Percentiles rank a stretch among this genome's conserved stretches.
phyloP scores from a whole-genome alignment of 1,140 invertebrate species.

The Aphaenogaster ashmeadi region DNA sequence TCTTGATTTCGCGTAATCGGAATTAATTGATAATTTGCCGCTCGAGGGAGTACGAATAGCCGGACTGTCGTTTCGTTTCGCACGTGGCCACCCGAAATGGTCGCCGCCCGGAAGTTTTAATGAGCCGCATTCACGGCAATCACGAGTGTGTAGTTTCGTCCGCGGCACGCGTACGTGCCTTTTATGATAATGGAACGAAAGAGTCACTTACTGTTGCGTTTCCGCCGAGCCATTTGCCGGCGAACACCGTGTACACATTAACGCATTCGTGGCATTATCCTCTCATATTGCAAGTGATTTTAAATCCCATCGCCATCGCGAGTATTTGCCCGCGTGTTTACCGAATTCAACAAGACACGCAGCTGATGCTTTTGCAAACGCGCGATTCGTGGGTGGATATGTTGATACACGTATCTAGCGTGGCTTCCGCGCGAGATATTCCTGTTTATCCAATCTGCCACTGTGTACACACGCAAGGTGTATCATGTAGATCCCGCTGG shows the following conservation, averaged over 20 bases:
- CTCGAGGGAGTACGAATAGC: constrained; percentile 14
- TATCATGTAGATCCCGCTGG: not conserved
- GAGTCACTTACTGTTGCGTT: not conserved
- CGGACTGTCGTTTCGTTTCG: not conserved
- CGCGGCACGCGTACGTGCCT: not conserved
- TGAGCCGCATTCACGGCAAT: constrained; percentile 2
- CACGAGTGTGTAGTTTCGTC: not conserved
- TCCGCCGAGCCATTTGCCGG: not conserved
- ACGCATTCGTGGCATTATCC: constrained; percentile 28
- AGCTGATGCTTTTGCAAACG: constrained; percentile 26
- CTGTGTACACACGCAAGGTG: constrained; percentile 1
- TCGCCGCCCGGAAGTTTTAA: constrained; percentile 41
- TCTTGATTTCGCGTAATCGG: constrained; percentile 57
- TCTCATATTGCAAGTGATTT: constrained; percentile 30
- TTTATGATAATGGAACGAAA: not conserved
- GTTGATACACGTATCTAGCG: constrained; percentile 41
- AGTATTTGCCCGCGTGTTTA: constrained; percentile 25
- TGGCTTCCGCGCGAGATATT: not conserved
- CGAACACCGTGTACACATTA: not conserved
- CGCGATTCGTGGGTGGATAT: constrained; percentile 34
- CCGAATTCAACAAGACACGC: constrained; percentile 18
- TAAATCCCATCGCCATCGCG: not conserved
- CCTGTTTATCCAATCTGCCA: constrained; percentile 31
- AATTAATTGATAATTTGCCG: constrained; percentile 71
- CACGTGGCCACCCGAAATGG: not conserved